These are phyloP conservation scores for Drosophila rellima DNA, from an alignment of 2,888 invertebrate species.

Conservation along the genomic window DNA sequence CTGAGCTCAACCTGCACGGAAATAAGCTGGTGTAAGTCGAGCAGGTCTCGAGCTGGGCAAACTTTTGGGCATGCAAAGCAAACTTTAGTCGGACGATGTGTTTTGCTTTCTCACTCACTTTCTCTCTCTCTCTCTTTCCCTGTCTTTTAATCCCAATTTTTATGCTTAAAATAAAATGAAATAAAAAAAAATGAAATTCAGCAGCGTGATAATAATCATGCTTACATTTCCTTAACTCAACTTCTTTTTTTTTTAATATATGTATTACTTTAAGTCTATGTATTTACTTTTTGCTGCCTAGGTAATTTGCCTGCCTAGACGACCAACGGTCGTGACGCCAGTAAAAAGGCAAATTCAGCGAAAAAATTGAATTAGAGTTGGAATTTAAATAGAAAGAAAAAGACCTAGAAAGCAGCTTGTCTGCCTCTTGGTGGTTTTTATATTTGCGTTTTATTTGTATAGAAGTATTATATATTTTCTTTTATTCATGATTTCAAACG, in stretches of 20 bases:
- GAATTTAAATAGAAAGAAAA: constrained; percentile 66
- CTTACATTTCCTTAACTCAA: constrained; percentile 56
- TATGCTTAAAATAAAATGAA: constrained; percentile 28
- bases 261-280: constrained; percentile 12
- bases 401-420: constrained; percentile 11
- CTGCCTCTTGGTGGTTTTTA: constrained; percentile 17
- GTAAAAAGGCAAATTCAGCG: constrained; percentile 70
- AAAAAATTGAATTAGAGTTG: constrained; percentile 74
- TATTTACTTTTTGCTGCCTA: constrained; percentile 39
- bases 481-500: constrained; percentile 70
- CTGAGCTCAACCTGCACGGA: constrained; percentile 18
- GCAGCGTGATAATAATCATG: constrained; percentile 67
- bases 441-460: constrained; percentile 50
- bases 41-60: constrained; percentile 41
- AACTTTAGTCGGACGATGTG: constrained; percentile 32
- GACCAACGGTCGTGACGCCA: constrained; percentile 1
- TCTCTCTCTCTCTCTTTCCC: not conserved
- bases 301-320: constrained; percentile 57
- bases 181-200: constrained; percentile 29
- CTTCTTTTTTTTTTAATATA: constrained; percentile 31
- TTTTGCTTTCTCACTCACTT: not conserved
- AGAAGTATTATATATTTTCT: constrained; percentile 30
- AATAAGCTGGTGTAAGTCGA: constrained; percentile 23
- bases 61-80: constrained; percentile 54
- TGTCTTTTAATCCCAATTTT: constrained; percentile 27